A percentile compares a stretch with the other conserved stretches of the same genome.
These are phyloP conservation scores for Troides aeacus DNA, from an alignment of 2,888 invertebrate genomes.

Conservation along the genomic window DNA sequence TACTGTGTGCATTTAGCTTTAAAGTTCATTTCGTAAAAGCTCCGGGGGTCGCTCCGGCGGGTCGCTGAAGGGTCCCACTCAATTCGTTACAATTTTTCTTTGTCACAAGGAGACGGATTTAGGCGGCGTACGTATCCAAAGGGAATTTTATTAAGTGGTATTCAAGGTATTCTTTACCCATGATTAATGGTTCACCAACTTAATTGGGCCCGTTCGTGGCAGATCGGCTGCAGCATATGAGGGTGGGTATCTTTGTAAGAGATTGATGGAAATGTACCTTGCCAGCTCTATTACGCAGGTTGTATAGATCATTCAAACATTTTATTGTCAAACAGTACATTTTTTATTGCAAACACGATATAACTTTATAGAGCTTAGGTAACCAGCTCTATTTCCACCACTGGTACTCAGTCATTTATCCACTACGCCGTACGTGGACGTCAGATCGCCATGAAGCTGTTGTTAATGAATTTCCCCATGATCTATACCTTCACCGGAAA, in stretches of 20 bases:
- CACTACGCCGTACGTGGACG: too few species aligned
- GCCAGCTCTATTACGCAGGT: background rate
- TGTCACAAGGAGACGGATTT: constrained; percentile 74
- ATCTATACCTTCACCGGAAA: too few species aligned
- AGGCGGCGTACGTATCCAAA: constrained; percentile 66
- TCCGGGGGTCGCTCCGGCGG: constrained; percentile 41
- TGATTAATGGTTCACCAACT: constrained; percentile 40
- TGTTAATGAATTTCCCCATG: too few species aligned
- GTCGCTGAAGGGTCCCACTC: constrained; percentile 60
- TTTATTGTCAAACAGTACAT: too few species aligned
- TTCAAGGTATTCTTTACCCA: constrained; percentile 44
- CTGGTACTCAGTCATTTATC: too few species aligned
- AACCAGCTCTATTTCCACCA: too few species aligned
- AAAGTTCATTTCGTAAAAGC: constrained; percentile 16
- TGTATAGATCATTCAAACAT: too few species aligned
- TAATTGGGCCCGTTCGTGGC: constrained; percentile 20
- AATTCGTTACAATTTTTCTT: constrained; percentile 76
- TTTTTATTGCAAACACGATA: too few species aligned
- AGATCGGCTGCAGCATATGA: constrained; percentile 3
- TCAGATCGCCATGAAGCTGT: too few species aligned
- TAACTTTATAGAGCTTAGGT: too few species aligned
- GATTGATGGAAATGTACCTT: background rate
- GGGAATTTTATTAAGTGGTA: constrained; percentile 61
- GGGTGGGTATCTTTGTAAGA: background rate
- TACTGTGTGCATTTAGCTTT: background rate